Evolutionary conservation across 2,888 invertebrate species (phyloP).

Genomic region (Platycheirus albimanus): DNA sequence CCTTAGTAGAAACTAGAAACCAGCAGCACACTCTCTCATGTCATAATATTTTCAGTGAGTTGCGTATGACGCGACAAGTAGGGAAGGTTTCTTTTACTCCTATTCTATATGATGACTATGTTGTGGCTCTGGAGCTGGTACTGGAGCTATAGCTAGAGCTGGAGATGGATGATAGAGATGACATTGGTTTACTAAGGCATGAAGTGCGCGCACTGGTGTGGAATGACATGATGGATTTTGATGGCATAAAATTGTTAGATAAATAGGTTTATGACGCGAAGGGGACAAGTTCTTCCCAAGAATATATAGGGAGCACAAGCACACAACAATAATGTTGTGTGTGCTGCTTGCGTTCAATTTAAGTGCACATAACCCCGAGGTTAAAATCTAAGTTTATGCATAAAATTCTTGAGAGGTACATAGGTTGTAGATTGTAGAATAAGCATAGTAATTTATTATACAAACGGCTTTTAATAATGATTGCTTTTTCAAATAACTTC

Average conservation of each 20-base stretch:
- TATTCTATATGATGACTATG: neutral
- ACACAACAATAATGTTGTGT: too few species aligned
- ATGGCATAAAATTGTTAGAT: constrained; percentile 63
- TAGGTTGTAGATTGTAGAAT: too few species aligned
- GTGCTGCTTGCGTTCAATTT: neutral
- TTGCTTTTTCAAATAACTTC: too few species aligned
- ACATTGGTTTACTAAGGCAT: constrained; percentile 47
- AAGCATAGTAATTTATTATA: too few species aligned
- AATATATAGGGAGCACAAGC: neutral
- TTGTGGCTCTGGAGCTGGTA: too few species aligned
- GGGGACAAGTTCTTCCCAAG: constrained; percentile 14
- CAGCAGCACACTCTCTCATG: constrained; percentile 16
- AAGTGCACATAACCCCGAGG: neutral
- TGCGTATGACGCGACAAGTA: too few species aligned
- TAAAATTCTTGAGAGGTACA: too few species aligned
- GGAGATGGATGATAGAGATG: constrained; percentile 39
- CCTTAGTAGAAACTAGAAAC: too few species aligned
- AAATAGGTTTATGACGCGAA: constrained; percentile 43
- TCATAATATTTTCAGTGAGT: constrained; percentile 43
- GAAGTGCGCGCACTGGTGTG: constrained; percentile 61
- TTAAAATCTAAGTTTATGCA: too few species aligned
- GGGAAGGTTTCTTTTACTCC: constrained; percentile 22
- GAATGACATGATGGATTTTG: constrained; percentile 72
- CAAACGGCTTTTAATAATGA: too few species aligned
- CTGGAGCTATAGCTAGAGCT: neutral